These are phyloP conservation scores for Drosophila seclusa DNA, from an alignment of 2,888 invertebrate genomes.

Conservation along the genomic window DNA sequence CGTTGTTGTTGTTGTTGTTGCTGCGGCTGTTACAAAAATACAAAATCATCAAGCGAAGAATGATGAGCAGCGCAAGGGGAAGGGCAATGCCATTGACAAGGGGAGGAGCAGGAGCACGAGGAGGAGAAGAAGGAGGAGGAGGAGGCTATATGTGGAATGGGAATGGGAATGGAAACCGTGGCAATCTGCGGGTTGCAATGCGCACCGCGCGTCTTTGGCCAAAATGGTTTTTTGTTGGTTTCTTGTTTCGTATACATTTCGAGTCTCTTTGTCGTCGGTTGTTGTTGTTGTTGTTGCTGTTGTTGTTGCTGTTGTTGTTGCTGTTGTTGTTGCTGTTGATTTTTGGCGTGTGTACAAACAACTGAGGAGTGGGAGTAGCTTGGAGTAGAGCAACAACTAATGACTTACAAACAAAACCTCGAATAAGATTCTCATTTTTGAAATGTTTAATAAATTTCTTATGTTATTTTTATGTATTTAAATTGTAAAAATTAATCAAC, in stretches of 20 bases:
- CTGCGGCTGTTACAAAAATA: conserved; percentile 60
- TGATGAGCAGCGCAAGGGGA: conserved; percentile 36
- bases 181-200: conserved; percentile 60
- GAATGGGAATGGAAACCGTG: conserved; percentile 20
- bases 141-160: not conserved
- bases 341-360: conserved; percentile 40
- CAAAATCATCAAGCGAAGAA: conserved; percentile 53
- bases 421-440: not conserved
- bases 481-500: not conserved
- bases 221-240: conserved; percentile 53
- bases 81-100: not conserved
- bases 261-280: conserved; percentile 13
- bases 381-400: not conserved
- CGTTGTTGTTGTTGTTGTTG: conserved; percentile 20
- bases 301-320: conserved; percentile 8
- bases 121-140: conserved; percentile 8
- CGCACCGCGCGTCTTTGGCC: conserved; percentile 62
- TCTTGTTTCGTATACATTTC: conserved; percentile 40
- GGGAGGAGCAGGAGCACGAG: not conserved
- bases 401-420: not conserved
- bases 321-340: conserved; percentile 15
- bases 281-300: conserved; percentile 10
- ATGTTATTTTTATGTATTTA: not conserved
- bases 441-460: not conserved
- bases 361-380: not conserved